Evolutionary conservation across 1,140 invertebrate genomes (phyloP).

Genomic region (Ditylenchus dipsaci): DNA sequence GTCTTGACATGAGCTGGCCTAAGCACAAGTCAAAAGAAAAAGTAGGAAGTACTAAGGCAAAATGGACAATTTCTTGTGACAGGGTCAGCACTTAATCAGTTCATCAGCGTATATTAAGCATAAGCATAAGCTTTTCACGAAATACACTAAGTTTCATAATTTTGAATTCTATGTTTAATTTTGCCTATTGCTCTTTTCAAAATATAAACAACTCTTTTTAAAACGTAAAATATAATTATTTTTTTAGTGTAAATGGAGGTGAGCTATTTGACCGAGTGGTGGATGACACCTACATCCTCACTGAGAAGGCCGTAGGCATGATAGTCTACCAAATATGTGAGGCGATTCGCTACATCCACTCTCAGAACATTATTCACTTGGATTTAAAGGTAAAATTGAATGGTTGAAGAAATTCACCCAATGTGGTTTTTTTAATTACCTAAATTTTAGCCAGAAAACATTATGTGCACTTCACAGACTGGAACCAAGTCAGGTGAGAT

Average conservation of each 20-base stretch:
- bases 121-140: too few species aligned
- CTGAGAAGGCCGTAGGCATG: constrained; percentile 63
- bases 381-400: constrained; percentile 62
- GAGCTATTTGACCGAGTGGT: constrained; percentile 65
- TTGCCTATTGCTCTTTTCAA: too few species aligned
- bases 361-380: constrained; percentile 63
- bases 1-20: too few species aligned
- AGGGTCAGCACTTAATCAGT: too few species aligned
- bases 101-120: too few species aligned
- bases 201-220: too few species aligned
- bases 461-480: constrained; percentile 60
- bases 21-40: too few species aligned
- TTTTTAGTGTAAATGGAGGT: constrained; percentile 60
- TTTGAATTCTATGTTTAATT: too few species aligned
- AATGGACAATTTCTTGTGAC: too few species aligned
- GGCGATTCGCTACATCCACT: constrained; percentile 63
- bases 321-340: constrained; percentile 62
- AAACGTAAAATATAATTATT: too few species aligned
- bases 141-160: too few species aligned
- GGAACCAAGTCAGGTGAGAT: constrained; percentile 52
- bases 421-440: constrained; percentile 2
- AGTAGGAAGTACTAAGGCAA: too few species aligned
- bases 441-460: constrained; percentile 60
- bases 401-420: neutral
- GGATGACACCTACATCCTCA: constrained; percentile 62